Evolutionary conservation across 2,113 vertebrate genomes (phyloP), one percentile per base, ranked within the genome.

Genomic region (Phyllopteryx taeniolatus): DNA sequence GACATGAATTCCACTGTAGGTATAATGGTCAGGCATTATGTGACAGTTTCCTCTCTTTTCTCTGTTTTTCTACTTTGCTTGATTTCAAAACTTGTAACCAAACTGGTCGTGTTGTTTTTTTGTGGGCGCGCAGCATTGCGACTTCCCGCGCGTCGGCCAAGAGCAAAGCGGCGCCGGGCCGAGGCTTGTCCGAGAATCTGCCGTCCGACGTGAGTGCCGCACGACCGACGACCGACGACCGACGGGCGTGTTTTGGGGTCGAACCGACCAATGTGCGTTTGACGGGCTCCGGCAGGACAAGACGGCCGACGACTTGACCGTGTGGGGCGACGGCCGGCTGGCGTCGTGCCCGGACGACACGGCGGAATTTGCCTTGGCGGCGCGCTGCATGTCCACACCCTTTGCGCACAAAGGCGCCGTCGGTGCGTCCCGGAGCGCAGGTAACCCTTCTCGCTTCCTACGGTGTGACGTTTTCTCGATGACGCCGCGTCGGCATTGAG

Each of bases 321-420:
- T 94, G 67, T 98, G 96, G 96, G 94, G 94, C 0, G 76, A 90
- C 82, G 79, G 88, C 90, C 93, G 92, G 0, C 86, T 98, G 86
- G 94, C 91, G 0, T 87, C 94, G 13, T 95, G 94, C 83, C 95
- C 95, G 13, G 94, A 95, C 81, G 94, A 83, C 90, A 94, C 93
- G 0, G 85, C 86, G 4, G 96, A 96, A 85, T 98, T 99, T 19
- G 91, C 92, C 17, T 78, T 87, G 71, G 83, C 92, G 22, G 92
- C 96, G 22, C 93, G 84, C 63, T 88, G 95, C 0, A 92, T 94
- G 2, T 98, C 98, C 62, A 98, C 96, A 0, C 98, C 97, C 0
- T 96, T 93, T 68, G 88, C 88, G 1, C 84, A 83, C 70, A 88
- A 90, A 33, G 78, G 83, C 0, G 67, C 57, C 0, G 80, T 72